Base-by-base conservation (phyloP, 2,888 invertebrate genomes). In the Plagodis pulveraria region DNA sequence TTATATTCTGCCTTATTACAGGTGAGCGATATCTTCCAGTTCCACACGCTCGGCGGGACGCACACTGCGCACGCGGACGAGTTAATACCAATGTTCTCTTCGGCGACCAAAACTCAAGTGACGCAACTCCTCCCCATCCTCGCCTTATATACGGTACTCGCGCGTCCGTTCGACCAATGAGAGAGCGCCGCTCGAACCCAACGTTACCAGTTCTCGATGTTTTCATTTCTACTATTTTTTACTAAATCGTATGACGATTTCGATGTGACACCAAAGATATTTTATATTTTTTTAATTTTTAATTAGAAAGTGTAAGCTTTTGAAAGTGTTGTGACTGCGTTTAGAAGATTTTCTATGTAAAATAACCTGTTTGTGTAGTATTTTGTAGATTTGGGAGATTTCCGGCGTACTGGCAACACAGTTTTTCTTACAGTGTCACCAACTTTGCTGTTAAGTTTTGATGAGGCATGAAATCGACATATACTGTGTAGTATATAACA, bases 21-120 rank as follows among this genome's bases (percentile, higher is more conserved):
- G 95, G 95, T 95, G 54, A 95, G 95, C 79, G 95, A 95, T 77
- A 94, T 95, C 65, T 95, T 95, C 88, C 95, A 95, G 81, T 96
- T 96, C 86, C 95, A 95, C 85, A 95, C 96, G 0, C 86, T 95
- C 40, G 94, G 95, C 63, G 94, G 94, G n/a, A 86, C 93, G 0
- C 90, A 91, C 71, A 81, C 91, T 0, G 87, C 86, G 0, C 90
- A 89, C 73, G 91, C 90, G 0, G 90, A 89, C 71, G 92, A 92
- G 49, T 70, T 91, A 0, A 86, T 84, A 2, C 91, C 90, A 0
- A 82, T 87, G 83, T 87, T 85, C 78, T 79, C 87, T 0, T 60
- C 84, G 5, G 81, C 89, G 11, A 11, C 66, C 49, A 57, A 58
- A 46, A 68, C 62, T 12, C 67, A 70, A 73, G 65, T 84, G 70